A percentile compares a stretch with the other conserved stretches of the same genome.
Evolutionary conservation across 1,140 invertebrate species (phyloP).

Genomic region (Saxidomus purpurata): DNA sequence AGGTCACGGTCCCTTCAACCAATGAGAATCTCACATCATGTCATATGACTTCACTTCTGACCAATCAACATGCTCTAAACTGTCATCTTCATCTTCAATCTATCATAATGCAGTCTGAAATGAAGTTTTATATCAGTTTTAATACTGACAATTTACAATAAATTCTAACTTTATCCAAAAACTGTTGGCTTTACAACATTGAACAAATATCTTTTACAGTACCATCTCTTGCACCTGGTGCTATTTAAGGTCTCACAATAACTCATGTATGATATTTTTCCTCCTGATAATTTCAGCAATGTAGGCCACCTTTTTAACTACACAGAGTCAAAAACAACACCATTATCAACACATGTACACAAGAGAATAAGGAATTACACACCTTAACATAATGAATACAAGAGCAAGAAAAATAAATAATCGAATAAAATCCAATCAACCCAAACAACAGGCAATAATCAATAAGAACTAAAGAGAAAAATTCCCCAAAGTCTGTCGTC

Average conservation of each 20-base stretch:
- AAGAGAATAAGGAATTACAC: background rate
- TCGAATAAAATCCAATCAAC: conserved; percentile 15
- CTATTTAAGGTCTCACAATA: no score
- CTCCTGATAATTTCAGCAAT: no score
- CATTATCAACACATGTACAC: background rate
- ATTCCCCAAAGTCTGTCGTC: background rate
- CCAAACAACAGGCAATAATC: background rate
- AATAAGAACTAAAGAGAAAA: background rate
- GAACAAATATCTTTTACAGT: no score
- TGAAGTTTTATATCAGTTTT: background rate
- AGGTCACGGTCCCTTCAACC: conserved; percentile 65
- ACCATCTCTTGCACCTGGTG: no score
- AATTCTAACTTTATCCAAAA: background rate
- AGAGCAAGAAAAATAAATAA: background rate
- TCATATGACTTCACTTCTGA: conserved; percentile 9
- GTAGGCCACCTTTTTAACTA: no score
- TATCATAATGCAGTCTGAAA: conserved; percentile 19
- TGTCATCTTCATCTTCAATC: background rate
- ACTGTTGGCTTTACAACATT: background rate
- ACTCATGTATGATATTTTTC: no score
- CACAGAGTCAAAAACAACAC: background rate
- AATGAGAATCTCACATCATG: conserved; percentile 57
- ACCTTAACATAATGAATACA: background rate
- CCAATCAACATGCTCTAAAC: conserved; percentile 31
- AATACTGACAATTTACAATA: background rate